These are phyloP conservation scores for Petrolisthes cinctipes DNA, from an alignment of 2,888 invertebrate genomes.

Conservation along the genomic window DNA sequence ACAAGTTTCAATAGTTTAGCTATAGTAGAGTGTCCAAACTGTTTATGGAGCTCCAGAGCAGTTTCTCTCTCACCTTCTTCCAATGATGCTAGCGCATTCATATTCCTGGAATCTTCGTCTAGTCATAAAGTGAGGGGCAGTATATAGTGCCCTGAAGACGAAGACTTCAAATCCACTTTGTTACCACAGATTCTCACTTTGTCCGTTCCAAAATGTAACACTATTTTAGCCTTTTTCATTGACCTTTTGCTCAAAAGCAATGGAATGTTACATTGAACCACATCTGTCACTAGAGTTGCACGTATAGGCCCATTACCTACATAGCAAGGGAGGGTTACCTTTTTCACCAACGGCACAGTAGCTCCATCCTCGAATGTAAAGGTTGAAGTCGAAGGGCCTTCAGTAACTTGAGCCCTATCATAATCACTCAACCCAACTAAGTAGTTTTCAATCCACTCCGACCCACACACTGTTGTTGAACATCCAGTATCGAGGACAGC, in stretches of 20 bases:
- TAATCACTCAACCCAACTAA: slow-evolving; percentile 6
- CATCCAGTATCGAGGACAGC: slow-evolving; percentile 22
- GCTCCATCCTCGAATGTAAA: slow-evolving; percentile 16
- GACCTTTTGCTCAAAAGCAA: neutral
- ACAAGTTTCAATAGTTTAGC: neutral
- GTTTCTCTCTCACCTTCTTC: neutral
- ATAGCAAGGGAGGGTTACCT: neutral
- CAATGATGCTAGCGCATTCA: neutral
- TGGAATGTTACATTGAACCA: slow-evolving; percentile 2
- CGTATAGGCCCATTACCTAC: slow-evolving; percentile 9
- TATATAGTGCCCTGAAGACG: slow-evolving; percentile 14
- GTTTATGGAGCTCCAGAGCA: neutral
- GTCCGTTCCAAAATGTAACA: slow-evolving; percentile 4
- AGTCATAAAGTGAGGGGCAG: neutral
- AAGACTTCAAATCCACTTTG: neutral
- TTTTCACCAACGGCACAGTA: neutral
- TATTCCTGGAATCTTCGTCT: neutral
- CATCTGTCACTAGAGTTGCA: slow-evolving; percentile 9
- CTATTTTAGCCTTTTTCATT: slow-evolving; percentile 11
- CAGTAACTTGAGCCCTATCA: neutral
- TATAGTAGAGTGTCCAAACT: neutral
- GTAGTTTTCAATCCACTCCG: neutral
- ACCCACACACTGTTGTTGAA: slow-evolving; percentile 10
- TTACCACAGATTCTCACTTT: slow-evolving; percentile 23
- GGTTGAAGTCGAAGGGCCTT: neutral